These are phyloP conservation scores for Busseola fusca DNA, from an alignment of 2,888 invertebrate species.

Conservation along the genomic window DNA sequence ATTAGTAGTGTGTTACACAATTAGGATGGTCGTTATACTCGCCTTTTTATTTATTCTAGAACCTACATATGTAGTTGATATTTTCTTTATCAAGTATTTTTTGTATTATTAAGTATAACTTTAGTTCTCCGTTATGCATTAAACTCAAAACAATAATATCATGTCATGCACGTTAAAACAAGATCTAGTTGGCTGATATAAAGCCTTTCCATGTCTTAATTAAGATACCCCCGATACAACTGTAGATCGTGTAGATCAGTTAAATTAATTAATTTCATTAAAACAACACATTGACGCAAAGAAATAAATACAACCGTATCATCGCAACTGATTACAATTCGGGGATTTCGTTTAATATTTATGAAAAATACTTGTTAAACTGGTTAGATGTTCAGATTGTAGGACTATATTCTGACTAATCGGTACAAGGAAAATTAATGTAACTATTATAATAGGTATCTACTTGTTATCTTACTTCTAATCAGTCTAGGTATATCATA, in stretches of 20 bases:
- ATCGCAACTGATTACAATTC: constrained; percentile 30
- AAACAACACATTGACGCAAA: constrained; percentile 45
- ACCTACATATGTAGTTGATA: background rate
- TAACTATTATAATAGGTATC: constrained; percentile 5
- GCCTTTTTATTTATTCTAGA: background rate
- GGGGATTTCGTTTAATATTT: constrained; percentile 36
- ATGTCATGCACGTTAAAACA: constrained; percentile 26
- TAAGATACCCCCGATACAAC: constrained; percentile 54
- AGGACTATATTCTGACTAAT: constrained; percentile 13
- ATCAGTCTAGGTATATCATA: constrained; percentile 28
- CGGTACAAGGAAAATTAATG: constrained; percentile 24
- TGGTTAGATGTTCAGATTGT: constrained; percentile 14
- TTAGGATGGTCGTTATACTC: no score
- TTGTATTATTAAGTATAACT: background rate
- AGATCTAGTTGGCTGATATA: constrained; percentile 51
- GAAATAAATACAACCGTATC: constrained; percentile 42
- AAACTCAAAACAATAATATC: constrained; percentile 23
- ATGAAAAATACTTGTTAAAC: constrained; percentile 39
- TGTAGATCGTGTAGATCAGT: constrained; percentile 55
- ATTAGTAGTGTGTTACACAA: no score
- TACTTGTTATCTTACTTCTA: constrained; percentile 22
- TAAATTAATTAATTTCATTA: constrained; percentile 51
- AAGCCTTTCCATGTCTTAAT: constrained; percentile 59
- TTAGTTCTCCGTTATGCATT: background rate
- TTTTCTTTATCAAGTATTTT: background rate